These are phyloP conservation scores for Lasioglossum baleicum DNA, from an alignment of 1,140 invertebrate species.

Conservation along the genomic window DNA sequence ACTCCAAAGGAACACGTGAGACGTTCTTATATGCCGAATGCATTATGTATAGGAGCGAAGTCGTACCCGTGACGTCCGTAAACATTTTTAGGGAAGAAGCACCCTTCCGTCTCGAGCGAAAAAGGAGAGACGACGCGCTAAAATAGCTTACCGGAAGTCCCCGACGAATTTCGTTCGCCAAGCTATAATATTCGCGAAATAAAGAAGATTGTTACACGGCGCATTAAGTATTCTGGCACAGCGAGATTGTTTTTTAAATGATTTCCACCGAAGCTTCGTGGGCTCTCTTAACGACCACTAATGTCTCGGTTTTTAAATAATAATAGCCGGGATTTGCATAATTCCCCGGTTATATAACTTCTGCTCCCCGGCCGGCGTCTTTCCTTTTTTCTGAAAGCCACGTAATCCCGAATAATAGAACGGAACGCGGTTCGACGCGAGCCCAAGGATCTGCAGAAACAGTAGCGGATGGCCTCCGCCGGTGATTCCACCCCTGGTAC, in stretches of 20 bases:
- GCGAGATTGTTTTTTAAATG: background rate
- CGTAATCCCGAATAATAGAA: background rate
- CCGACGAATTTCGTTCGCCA: background rate
- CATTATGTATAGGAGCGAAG: slow-evolving; percentile 19
- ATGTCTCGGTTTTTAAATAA: background rate
- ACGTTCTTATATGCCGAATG: slow-evolving; percentile 35
- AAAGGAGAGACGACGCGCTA: background rate
- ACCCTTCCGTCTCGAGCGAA: background rate
- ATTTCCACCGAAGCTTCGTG: background rate
- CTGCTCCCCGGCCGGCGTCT: background rate
- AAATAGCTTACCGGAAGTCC: background rate
- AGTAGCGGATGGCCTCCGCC: slow-evolving; percentile 28
- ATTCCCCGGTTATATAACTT: background rate
- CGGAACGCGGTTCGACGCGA: background rate
- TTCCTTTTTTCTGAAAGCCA: background rate
- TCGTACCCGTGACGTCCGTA: background rate
- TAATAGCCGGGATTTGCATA: background rate
- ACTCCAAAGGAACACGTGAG: slow-evolving; percentile 26
- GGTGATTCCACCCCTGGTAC: slow-evolving; percentile 36
- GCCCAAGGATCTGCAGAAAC: background rate
- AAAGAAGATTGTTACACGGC: too few relatives aligned
- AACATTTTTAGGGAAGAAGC: slow-evolving; percentile 8
- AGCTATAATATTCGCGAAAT: too few relatives aligned
- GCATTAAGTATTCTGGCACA: too few relatives aligned
- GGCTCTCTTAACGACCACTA: background rate